Conservation (phyloP, 35 echinoderm and acorn worm genomes). For the Nesometra sesokonis region DNA sequence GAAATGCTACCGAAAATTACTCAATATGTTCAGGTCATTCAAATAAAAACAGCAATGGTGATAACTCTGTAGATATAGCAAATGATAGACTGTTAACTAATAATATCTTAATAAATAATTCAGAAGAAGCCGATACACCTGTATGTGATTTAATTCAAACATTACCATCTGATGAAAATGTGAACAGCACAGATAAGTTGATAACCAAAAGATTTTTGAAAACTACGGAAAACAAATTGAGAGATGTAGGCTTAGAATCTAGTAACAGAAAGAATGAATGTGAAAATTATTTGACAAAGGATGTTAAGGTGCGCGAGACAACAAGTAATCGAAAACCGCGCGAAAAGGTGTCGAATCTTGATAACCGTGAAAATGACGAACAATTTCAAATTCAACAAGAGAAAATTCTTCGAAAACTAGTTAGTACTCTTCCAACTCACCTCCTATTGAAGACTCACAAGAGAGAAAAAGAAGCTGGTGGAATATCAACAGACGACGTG, state of each 20-base stretch:
- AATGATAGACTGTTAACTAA: not conserved
- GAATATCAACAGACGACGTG: not conserved
- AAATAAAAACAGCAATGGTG: not conserved
- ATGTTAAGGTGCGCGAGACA: not conserved
- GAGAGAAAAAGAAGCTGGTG: slow-evolving; percentile 40
- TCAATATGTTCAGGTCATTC: not conserved
- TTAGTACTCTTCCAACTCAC: slow-evolving; percentile 43
- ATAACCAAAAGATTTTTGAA: not conserved
- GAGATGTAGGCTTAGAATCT: not conserved
- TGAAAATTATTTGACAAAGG: not conserved
- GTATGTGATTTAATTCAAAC: too few species aligned
- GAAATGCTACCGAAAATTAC: not conserved
- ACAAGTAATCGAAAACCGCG: not conserved
- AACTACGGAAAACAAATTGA: not conserved
- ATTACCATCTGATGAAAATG: too few species aligned
- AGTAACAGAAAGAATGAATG: not conserved
- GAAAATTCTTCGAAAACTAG: slow-evolving; percentile 28
- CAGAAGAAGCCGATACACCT: too few species aligned
- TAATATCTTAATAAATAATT: not conserved
- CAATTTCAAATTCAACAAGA: not conserved
- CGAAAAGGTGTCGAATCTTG: not conserved
- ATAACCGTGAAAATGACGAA: not conserved
- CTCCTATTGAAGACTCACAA: slow-evolving; percentile 38
- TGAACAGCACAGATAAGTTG: too few species aligned
- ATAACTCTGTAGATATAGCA: not conserved